These are phyloP conservation scores for Tryphoninae sp. DNA, from an alignment of 2,888 invertebrate genomes.

Conservation along the genomic window DNA sequence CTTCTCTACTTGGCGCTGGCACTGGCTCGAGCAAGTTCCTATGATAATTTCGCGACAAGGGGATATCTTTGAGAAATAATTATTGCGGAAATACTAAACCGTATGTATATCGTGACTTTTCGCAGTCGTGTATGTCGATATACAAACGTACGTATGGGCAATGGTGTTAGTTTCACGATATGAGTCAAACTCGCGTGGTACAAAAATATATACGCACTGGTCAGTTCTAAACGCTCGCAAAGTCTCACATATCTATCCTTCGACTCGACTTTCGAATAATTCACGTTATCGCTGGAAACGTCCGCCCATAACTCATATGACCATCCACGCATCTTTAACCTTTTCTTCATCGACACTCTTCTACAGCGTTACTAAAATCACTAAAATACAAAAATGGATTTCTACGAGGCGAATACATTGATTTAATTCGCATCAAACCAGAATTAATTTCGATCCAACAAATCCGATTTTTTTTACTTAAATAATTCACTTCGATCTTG, in stretches of 20 bases:
- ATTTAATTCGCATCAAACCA: neutral
- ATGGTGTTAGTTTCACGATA: constrained; percentile 18
- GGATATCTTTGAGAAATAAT: constrained; percentile 17
- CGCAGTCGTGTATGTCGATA: constrained; percentile 1
- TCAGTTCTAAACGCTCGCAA: constrained; percentile 28
- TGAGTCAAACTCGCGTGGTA: constrained; percentile 18
- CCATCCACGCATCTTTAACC: neutral
- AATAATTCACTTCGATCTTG: no score
- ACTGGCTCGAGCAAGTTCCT: neutral
- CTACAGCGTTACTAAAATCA: neutral
- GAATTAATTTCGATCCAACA: neutral
- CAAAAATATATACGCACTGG: neutral
- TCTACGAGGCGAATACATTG: neutral
- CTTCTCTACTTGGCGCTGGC: constrained; percentile 21
- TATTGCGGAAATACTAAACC: constrained; percentile 23
- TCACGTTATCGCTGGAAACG: constrained; percentile 35
- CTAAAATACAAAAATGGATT: neutral
- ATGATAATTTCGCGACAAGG: constrained; percentile 36
- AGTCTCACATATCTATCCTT: constrained; percentile 33
- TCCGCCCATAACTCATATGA: constrained; percentile 22
- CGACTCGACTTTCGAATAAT: constrained; percentile 16
- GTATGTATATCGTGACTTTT: constrained; percentile 1
- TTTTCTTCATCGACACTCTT: neutral
- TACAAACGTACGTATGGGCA: constrained; percentile 4
- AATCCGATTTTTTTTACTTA: neutral